Evolutionary conservation across 2,113 vertebrate species (phyloP), one percentile per base, ranked within the genome.

Genomic region (Strix aluco): DNA sequence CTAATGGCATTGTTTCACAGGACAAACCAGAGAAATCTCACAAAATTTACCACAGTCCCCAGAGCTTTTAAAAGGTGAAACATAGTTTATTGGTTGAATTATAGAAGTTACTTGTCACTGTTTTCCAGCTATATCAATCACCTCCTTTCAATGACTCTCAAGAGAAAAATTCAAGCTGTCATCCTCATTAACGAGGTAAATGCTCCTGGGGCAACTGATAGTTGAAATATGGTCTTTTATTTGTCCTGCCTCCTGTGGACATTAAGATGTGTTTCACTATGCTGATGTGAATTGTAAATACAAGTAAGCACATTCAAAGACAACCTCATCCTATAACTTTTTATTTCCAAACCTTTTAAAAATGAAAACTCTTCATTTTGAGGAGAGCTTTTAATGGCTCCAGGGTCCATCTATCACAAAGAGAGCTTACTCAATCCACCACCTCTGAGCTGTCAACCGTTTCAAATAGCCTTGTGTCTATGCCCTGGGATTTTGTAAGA

Each of bases 151-250:
- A 77, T 81, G 81, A 30, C 36, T 86, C 96, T 95, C 96, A 34
- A 75, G 96, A 95, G 96, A 88, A 88, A 94, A 94, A 96, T 49
- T 84, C 73, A 71, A 84, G 86, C 87, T 67, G 52, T 69, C 89
- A 83, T 81, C 70, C 72, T 90, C 93, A 40, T 94, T 97, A 96
- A 97, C 2, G 46, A 86, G 49, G 54, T n/a, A 88, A 95, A 95
- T 73, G 36, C 81, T 86, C 86, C 59, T 67, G 90, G 83, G 90
- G 52, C 61, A 91, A 44, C 29, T 69, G 38, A 62, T 44, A 54
- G 79, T 47, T 91, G 82, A 91, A 94, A 85, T 85, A 92, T 15
- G 11, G 81, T 67, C 29, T 80, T 90, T 65, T 75, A 78, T 92
- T 57, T 71, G n/a, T 82, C 57, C 38, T 81, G 59, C 52, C 61